Base-by-base conservation (phyloP, 2,888 invertebrate species). In the Tholera decimalis region DNA sequence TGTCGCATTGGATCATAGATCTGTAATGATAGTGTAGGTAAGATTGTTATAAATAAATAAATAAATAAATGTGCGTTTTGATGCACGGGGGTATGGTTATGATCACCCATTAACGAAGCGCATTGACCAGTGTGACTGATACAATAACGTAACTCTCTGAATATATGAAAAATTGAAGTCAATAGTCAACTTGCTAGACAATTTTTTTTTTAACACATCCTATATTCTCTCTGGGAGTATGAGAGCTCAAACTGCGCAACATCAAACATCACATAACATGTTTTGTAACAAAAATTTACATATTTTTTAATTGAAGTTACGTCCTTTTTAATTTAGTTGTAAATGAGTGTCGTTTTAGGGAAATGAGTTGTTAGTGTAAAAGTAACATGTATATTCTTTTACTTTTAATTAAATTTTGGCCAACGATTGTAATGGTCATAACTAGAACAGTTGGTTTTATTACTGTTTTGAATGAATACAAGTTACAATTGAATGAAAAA, bases 271-370 rank as follows among this genome's bases (percentile, higher is more conserved):
- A 56, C 35, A 26, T 22, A 65, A 47, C 58, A 58, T 50, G 33
- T 44, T 37, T 64, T 59, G 11, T 13, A 9, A 28, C 37, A 6
- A 60, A 59, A 56, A 77, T 75, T 61, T 71, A 44, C 72, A 73
- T 77, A 73, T 61, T 61, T 73, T 77, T 44, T 61, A 49, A 61
- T 77, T 71, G 28, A 39, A 44, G 56, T 54, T 53, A 54, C 53
- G 53, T 61, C 47, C 35, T 61, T 71, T 73, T 77, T 73, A 73
- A 73, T 73, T 71, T 71, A 71, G 49, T 77, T 77, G 77, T 77
- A 71, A 73, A 77, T 73, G 43, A 61, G 53, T 49, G 77, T 62
- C 62, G 72, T 77, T 61, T 44, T 62, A 49, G 18, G 20, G 18
- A 13, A 57, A 71, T 61, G 39, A 41, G 41, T 57, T 77, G 55